Percentiles rank a stretch among this genome's conserved stretches.
phyloP scores from a whole-genome alignment of 2,888 invertebrate genomes.

The Erannis defoliaria region DNA sequence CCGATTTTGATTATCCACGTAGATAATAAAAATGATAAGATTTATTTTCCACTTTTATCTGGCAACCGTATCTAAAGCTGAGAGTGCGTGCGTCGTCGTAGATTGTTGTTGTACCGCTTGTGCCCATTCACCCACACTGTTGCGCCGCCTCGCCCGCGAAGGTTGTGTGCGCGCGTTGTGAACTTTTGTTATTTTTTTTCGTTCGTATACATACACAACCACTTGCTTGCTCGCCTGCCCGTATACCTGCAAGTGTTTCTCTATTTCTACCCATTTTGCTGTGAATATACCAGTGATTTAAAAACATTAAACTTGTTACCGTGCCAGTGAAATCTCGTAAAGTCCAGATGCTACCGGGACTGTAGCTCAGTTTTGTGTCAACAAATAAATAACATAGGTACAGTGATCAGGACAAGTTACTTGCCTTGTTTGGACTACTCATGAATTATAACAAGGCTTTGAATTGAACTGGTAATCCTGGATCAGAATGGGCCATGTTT shows the following conservation, averaged over 20 bases:
- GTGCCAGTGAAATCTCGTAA: constrained; percentile 69
- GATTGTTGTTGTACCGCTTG: constrained; percentile 49
- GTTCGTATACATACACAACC: constrained; percentile 62
- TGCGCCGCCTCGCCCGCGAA: constrained; percentile 65
- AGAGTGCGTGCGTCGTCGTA: constrained; percentile 54
- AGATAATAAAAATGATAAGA: constrained; percentile 29
- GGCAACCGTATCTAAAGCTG: constrained; percentile 58
- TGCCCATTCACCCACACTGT: constrained; percentile 80
- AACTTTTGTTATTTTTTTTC: constrained; percentile 77
- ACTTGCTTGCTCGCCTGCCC: constrained; percentile 64
- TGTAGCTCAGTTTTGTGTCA: constrained; percentile 81
- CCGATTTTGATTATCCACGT: constrained; percentile 14
- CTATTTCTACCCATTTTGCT: constrained; percentile 47
- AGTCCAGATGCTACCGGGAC: constrained; percentile 75
- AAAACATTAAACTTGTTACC: constrained; percentile 49
- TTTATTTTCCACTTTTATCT: constrained; percentile 40
- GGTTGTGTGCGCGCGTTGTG: constrained; percentile 65
- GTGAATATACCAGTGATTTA: constrained; percentile 34
- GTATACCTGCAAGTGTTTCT: constrained; percentile 69
- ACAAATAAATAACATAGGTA: constrained; percentile 74
- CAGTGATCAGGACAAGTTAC: constrained; percentile 77
- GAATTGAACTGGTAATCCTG: constrained; percentile 76
- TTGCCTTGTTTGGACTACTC: constrained; percentile 68
- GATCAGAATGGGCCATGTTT: constrained; percentile 77
- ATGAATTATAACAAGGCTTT: constrained; percentile 80